Evolutionary conservation across 1,140 invertebrate species (phyloP), one percentile per base, ranked within the genome.

Genomic region (Ostrea edulis): DNA sequence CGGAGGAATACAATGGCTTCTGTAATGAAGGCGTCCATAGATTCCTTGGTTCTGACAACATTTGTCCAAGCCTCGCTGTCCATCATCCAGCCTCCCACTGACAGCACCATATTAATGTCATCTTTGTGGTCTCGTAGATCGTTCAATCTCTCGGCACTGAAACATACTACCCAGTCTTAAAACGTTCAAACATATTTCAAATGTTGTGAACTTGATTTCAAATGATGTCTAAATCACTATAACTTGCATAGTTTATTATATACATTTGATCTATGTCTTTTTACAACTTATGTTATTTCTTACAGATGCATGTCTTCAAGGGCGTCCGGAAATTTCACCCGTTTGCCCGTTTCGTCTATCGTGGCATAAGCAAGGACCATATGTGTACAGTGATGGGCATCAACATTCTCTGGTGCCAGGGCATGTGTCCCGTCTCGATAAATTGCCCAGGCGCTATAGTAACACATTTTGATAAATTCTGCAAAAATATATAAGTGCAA

Each of bases 311-410:
- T 77, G 11, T 77, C 51, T 17, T 86, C 85, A 22, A 52, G 62
- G 22, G 54, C 35, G 54, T 87, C 81, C 17, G 86, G 86, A 25
- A 83, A 54, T 8, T 51, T 20, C 0, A 87, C 35, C 25, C 29
- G 52, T 35, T 77, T 87, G 2, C 86, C 86, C 22, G 86, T 91
- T 89, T 81, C 88, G 20, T 97, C 96, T 89, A 97, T 91, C 7
- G 96, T 96, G 0, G 97, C 97, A 90, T 97, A 97, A 9, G 97
- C 96, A 92, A 98, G 98, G 85, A 98, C 96, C 3, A 98, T 93
- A 93, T 98, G 97, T 8, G 97, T 97, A 95, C 97, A 98, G 91
- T 96, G 96, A 11, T 95, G 96, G 0, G 96, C 96, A 55, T 97
- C 96, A 8, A 98, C 95, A 85, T 97, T 95, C 17, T 96, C 94